These are phyloP conservation scores for Synanthedon formicaeformis DNA, from an alignment of 2,888 invertebrate species.

Conservation along the genomic window DNA sequence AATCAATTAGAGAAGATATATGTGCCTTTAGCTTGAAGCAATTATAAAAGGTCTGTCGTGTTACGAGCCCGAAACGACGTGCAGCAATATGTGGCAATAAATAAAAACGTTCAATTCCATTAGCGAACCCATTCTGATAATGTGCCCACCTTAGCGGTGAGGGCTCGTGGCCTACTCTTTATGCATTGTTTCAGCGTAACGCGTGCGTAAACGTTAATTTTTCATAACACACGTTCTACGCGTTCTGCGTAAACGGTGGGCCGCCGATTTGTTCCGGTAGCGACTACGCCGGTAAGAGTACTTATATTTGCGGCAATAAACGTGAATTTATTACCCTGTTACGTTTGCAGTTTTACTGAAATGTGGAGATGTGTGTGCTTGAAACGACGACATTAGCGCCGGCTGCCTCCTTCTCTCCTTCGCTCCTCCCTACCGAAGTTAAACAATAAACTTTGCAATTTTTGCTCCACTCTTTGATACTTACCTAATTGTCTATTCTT, in stretches of 20 bases:
- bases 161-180: constrained; percentile 14
- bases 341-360: constrained; percentile 65
- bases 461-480: too few species aligned
- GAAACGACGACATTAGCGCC: constrained; percentile 42
- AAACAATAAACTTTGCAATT: too few species aligned
- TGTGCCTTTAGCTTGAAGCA: constrained; percentile 11
- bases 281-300: constrained; percentile 45
- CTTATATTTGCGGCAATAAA: constrained; percentile 63
- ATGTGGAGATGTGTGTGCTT: constrained; percentile 52
- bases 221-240: constrained; percentile 44
- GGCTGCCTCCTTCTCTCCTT: constrained; percentile 23
- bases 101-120: constrained; percentile 47
- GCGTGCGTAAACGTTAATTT: constrained; percentile 44
- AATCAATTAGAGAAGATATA: too few species aligned
- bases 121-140: constrained; percentile 45
- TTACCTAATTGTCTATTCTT: too few species aligned
- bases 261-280: constrained; percentile 54
- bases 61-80: constrained; percentile 21
- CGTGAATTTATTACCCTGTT: constrained; percentile 63
- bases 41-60: constrained; percentile 10
- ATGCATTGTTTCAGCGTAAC: constrained; percentile 42
- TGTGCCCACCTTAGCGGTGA: constrained; percentile 38
- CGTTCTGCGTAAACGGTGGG: constrained; percentile 39
- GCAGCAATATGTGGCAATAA: constrained; percentile 33
- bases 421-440: too few species aligned